These are phyloP conservation scores for Alces alces DNA, from an alignment of 2,113 vertebrate species.

Conservation along the genomic window DNA sequence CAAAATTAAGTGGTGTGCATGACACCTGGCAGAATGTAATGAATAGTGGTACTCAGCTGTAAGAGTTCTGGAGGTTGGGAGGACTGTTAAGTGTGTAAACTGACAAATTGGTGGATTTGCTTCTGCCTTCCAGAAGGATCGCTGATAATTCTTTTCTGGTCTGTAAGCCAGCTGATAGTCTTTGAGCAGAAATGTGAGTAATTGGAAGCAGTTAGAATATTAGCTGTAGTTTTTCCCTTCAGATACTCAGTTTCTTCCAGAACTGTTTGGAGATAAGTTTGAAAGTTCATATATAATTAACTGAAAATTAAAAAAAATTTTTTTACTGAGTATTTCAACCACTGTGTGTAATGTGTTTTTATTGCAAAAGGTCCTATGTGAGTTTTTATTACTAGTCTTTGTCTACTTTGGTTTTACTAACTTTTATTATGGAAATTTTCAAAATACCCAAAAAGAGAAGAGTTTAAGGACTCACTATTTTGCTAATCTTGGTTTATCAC, in stretches of 20 bases:
- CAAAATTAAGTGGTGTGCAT: not conserved
- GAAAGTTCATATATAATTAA: not conserved
- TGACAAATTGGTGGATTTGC: not conserved
- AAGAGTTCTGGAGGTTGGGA: not conserved
- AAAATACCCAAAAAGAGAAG: not conserved
- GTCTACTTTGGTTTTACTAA: conserved; percentile 18
- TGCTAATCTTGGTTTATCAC: not conserved
- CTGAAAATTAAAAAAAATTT: not conserved
- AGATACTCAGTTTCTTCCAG: not conserved
- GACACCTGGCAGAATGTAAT: not conserved
- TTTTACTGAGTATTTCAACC: not conserved
- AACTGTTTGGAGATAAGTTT: conserved; percentile 11
- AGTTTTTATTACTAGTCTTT: conserved; percentile 34
- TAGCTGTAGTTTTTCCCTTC: not conserved
- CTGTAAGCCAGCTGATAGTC: not conserved
- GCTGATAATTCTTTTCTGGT: not conserved
- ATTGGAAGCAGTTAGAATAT: not conserved
- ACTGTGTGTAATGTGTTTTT: not conserved
- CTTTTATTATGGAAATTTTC: not conserved
- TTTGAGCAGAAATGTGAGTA: not conserved
- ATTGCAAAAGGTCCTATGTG: not conserved
- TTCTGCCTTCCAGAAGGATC: not conserved
- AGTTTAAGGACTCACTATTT: not conserved
- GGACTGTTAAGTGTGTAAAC: not conserved
- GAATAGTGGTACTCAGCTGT: not conserved